Base-by-base conservation (phyloP, 1,140 invertebrate genomes). In the Linepithema humile region DNA sequence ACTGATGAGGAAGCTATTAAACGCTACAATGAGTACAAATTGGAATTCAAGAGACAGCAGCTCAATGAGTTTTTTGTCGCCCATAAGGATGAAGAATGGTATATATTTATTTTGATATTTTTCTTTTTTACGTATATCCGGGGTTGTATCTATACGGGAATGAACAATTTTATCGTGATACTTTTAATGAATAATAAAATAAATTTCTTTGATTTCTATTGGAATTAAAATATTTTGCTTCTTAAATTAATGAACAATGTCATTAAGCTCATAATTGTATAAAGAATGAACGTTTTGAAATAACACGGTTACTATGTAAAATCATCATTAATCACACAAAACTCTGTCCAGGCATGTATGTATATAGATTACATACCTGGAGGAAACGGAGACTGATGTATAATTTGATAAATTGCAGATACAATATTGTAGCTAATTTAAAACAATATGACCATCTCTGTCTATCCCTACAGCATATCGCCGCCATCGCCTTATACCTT, bases 51-150 rank as follows among this genome's bases (percentile, higher is more conserved):
- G 91, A 96, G 98, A 70, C 98, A 99, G 93, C 99, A 99, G 92
- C 96, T 99, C 26, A 99, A 99, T 94, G 99, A 99, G 94, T 99
- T 99, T 95, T 99, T 99, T 95, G 97, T 99, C 90, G 96, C 97
- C 43, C 99, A 99, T 95, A 99, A 99, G 95, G 99, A 99, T 92
- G 99, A 99, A 94, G 99, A 99, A 97, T 99, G 99, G 99, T 99
- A 96, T 85, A 83, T 88, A 12, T 23, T 82, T 65, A 45, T 72
- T 59, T 73, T 53, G 32, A 55, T 73, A 1, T 82, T 43, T 43
- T 26, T 45, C 12, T 45, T 40, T 40, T 5, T 69, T 50, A 45
- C 43, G 26, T 1, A 10, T n/a, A 40, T 67, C 5, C 15, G 3
- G 23, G 17, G 3, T 67, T 65, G 29, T 45, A 45, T 75, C 4